Base-by-base conservation (phyloP, 2,888 invertebrate species). In the Abrostola tripartita region DNA sequence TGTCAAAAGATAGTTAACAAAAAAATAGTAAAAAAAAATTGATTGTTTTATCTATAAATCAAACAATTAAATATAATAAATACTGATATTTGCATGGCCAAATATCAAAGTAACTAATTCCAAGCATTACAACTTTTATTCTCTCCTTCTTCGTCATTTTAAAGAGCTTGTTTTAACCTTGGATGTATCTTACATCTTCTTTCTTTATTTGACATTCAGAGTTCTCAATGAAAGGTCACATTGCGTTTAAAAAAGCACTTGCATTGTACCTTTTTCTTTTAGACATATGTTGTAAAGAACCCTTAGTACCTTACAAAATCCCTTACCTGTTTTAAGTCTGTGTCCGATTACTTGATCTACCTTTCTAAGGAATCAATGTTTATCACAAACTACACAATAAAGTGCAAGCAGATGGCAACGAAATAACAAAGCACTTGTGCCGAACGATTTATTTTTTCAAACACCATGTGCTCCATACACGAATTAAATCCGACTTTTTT, bases 361-460 rank as follows among this genome's bases (percentile, higher is more conserved):
- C 59, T 65, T 67, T 71, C 56, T 51, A 64, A 64, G 62, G 65
- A 70, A 66, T 78, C 80, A 78, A 74, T 77, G 77, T 73, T 74
- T 73, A 78, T 78, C 79, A 69, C 59, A 72, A 64, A 52, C 66
- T 64, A 56, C 75, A 85, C 89, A 89, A 89, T 86, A 87, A 88
- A 88, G 88, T 87, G 87, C 78, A 69, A 60, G 86, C 93, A 93
- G 92, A 90, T 94, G 93, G 87, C 71, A 82, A 83, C 83, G 85
- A 81, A 79, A 78, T 78, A 80, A 88, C 87, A 89, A 90, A 87
- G 88, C 92, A 94, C 93, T 92, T 94, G 93, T 86, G 85, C 76
- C 83, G 81, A 87, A 88, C 88, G 87, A 90, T 90, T 87, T 88
- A 86, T 90, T 93, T 92, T 92, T 92, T 90, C 86, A 82, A 83